Evolutionary conservation across 2,888 invertebrate species (phyloP).

Genomic region (Drosophila histrio): DNA sequence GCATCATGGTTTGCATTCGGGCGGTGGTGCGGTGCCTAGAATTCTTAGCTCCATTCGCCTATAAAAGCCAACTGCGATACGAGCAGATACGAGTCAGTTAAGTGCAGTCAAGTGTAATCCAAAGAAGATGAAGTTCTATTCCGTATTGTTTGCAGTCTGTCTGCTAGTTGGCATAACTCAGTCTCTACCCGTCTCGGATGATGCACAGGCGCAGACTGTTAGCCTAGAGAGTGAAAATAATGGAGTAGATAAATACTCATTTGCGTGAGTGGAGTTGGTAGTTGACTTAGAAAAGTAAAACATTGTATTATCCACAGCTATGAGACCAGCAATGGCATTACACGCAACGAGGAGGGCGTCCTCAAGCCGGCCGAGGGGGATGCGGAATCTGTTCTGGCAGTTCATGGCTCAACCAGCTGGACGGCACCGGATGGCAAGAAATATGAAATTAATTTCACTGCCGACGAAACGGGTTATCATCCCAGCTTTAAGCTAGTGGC

Average conservation of each 20-base stretch:
- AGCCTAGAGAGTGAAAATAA: slow-evolving; percentile 46
- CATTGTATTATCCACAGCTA: slow-evolving; percentile 55
- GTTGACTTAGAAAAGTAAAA: neutral
- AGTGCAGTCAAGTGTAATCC: slow-evolving; percentile 50
- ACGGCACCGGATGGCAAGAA: slow-evolving; percentile 85
- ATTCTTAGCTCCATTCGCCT: slow-evolving; percentile 13
- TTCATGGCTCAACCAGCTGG: slow-evolving; percentile 87
- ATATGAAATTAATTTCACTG: slow-evolving; percentile 84
- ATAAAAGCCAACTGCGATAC: slow-evolving; percentile 52
- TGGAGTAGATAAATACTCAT: slow-evolving; percentile 25
- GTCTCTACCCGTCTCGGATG: slow-evolving; percentile 3
- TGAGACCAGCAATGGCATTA: slow-evolving; percentile 85
- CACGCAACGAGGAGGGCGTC: slow-evolving; percentile 83
- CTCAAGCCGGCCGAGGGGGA: slow-evolving; percentile 81
- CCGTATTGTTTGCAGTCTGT: slow-evolving; percentile 49
- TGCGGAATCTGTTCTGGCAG: slow-evolving; percentile 85
- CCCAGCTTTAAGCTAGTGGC: slow-evolving; percentile 81
- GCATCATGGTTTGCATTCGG: neutral
- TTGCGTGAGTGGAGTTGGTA: neutral
- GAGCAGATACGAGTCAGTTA: slow-evolving; percentile 43
- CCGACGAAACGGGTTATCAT: slow-evolving; percentile 86
- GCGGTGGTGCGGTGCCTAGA: neutral
- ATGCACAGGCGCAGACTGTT: slow-evolving; percentile 37
- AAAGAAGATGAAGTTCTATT: slow-evolving; percentile 64
- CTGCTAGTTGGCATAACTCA: neutral